Evolutionary conservation across 1,140 invertebrate species (phyloP), one percentile per base, ranked within the genome.

Genomic region (Capitella teleta): DNA sequence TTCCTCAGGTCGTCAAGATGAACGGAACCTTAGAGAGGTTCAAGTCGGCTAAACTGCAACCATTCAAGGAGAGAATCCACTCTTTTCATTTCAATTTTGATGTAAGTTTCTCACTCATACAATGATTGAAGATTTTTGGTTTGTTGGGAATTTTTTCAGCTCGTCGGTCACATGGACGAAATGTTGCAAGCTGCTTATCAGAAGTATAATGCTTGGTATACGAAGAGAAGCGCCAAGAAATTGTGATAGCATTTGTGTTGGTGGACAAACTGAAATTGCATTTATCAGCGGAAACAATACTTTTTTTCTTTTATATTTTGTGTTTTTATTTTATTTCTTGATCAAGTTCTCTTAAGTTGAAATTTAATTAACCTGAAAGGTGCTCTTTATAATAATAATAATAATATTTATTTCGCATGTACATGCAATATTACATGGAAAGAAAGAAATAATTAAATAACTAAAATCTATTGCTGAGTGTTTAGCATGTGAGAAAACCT

Each of bases 21-120:
- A 84, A 92, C 53, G 82, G 86, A 55, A 88, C 88, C 0, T 64
- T 96, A 43, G 82, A 86, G 46, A 80, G 84, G 62, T 95, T 93
- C 74, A 83, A 91, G 70, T 78, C 81, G 57, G 83, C 83, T 18
- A 88, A 86, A 70, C 64, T 96, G 8, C 82, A 85, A 62, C 85
- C 73, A 34, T 64, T 77, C 46, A 70, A 75, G 54, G 70, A 70
- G 14, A 61, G 60, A 41, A 24, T 73, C 1, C 30, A 49, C 18
- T 54, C 60, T 30, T 57, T 71, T 36, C 62, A 62, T 52, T 64
- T 61, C 49, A 57, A 49, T 47, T 28, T 68, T 10, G 58, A 68
- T 61, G 64, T 67, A 57, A 63, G 63, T 65, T 14, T 34, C 12
- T 5, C 1, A 44, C 37, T 23, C 24, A 44, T 36, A 3, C 14